These are phyloP conservation scores for Timandra comae DNA, from an alignment of 2,888 invertebrate genomes.

Conservation along the genomic window DNA sequence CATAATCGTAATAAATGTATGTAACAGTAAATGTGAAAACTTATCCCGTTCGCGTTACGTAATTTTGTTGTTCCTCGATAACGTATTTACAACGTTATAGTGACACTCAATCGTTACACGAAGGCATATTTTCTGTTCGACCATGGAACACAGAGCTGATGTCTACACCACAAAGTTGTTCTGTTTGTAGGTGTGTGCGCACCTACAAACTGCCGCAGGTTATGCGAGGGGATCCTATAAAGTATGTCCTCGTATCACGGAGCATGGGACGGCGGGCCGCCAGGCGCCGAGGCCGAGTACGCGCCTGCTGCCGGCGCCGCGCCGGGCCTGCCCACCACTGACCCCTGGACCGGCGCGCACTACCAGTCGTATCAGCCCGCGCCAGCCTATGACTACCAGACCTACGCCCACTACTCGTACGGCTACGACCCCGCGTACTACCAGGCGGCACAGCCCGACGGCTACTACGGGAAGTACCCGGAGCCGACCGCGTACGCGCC, in stretches of 20 bases:
- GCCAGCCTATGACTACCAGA: conserved; percentile 51
- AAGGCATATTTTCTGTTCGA: conserved; percentile 41
- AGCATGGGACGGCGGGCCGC: conserved; percentile 74
- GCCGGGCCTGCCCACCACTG: conserved; percentile 52
- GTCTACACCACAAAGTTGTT: conserved; percentile 81
- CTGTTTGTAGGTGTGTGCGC: conserved; percentile 81
- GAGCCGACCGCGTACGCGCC: conserved; percentile 22
- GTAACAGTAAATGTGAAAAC: conserved; percentile 34
- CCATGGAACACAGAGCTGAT: conserved; percentile 56
- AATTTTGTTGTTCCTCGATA: conserved; percentile 67
- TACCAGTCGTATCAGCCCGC: conserved; percentile 51
- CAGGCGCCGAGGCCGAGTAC: conserved; percentile 72
- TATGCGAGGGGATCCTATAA: conserved; percentile 65
- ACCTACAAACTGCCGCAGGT: conserved; percentile 75
- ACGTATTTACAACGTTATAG: conserved; percentile 46
- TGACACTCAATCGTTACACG: conserved; percentile 41
- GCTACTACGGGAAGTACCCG: conserved; percentile 44
- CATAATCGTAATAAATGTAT: conserved; percentile 42
- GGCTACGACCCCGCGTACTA: conserved; percentile 54
- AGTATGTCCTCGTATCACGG: conserved; percentile 71
- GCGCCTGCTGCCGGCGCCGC: conserved; percentile 49
- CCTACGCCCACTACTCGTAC: conserved; percentile 45
- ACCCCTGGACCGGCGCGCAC: conserved; percentile 68
- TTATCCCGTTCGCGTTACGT: conserved; percentile 63
- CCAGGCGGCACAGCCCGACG: conserved; percentile 36